Conservation (phyloP, 2,888 invertebrate genomes). For the Heteromyza rotundicornis region DNA sequence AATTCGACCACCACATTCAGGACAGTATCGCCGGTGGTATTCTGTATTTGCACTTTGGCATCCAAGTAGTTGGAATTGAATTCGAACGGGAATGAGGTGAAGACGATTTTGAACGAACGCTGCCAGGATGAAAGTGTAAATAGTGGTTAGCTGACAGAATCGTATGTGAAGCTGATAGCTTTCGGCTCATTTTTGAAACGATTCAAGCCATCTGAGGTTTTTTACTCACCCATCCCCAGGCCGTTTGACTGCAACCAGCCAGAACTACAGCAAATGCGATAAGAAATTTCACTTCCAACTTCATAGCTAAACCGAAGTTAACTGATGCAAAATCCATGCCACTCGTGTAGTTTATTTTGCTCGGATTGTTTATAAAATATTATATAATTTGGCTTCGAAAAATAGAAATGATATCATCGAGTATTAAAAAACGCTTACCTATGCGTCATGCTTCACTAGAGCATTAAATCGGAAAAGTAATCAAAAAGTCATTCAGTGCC, state of each 20-base stretch:
- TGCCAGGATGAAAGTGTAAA: constrained; percentile 25
- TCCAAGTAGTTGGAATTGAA: constrained; percentile 43
- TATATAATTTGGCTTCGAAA: too few species aligned
- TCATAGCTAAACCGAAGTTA: constrained; percentile 37
- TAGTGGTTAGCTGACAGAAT: too few species aligned
- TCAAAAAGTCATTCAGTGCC: constrained; percentile 34
- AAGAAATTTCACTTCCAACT: constrained; percentile 34
- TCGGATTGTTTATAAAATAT: too few species aligned
- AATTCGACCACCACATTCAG: constrained; percentile 41
- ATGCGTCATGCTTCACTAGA: constrained; percentile 35
- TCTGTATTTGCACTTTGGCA: constrained; percentile 42
- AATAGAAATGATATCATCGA: constrained; percentile 1
- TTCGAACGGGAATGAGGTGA: constrained; percentile 41
- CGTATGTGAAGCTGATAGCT: too few species aligned
- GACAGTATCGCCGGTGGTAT: constrained; percentile 36
- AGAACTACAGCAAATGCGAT: constrained; percentile 30
- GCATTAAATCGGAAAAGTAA: constrained; percentile 35
- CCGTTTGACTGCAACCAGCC: constrained; percentile 29
- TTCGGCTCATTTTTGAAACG: too few species aligned
- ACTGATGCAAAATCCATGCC: constrained; percentile 28
- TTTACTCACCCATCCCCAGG: constrained; percentile 52
- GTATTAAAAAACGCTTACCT: constrained; percentile 27
- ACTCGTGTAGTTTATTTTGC: not conserved
- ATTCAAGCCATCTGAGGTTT: too few species aligned
- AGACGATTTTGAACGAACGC: constrained; percentile 54